Conservation (phyloP, 35 echinoderm and acorn worm species). For the Acanthaster planci region DNA sequence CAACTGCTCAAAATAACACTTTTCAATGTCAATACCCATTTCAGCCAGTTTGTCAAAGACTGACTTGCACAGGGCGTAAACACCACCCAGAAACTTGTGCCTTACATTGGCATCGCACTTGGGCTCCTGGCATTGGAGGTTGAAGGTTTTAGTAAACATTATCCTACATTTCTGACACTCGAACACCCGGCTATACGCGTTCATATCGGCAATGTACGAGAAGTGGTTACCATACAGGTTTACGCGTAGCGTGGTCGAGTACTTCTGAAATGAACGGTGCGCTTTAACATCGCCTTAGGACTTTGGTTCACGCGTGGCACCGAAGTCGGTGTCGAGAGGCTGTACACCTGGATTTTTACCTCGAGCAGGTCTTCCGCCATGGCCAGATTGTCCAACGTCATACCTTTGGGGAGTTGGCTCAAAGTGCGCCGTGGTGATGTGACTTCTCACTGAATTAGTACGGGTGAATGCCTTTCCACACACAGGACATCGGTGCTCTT, state of each 20-base stretch:
- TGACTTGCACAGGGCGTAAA: neutral
- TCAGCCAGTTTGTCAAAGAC: neutral
- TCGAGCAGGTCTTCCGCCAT: neutral
- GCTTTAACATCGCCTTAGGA: neutral
- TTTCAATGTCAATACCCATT: neutral
- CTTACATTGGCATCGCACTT: neutral
- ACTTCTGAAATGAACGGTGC: neutral
- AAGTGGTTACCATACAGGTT: conserved; percentile 31
- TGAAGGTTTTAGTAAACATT: neutral
- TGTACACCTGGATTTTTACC: conserved; percentile 15
- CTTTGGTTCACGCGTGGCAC: neutral
- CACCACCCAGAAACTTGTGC: conserved; percentile 12
- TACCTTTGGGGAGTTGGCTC: neutral
- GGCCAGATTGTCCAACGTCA: neutral
- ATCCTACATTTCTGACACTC: neutral
- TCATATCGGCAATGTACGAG: neutral
- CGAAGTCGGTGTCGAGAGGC: too few species aligned
- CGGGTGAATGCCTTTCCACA: too few species aligned
- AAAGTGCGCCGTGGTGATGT: too few species aligned
- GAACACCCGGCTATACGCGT: neutral
- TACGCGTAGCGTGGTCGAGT: neutral
- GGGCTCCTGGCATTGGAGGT: neutral
- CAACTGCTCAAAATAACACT: conserved; percentile 29
- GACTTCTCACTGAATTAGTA: too few species aligned
- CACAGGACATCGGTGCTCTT: too few species aligned